Evolutionary conservation across 2,113 vertebrate species (phyloP).

Genomic region (Lynx canadensis): DNA sequence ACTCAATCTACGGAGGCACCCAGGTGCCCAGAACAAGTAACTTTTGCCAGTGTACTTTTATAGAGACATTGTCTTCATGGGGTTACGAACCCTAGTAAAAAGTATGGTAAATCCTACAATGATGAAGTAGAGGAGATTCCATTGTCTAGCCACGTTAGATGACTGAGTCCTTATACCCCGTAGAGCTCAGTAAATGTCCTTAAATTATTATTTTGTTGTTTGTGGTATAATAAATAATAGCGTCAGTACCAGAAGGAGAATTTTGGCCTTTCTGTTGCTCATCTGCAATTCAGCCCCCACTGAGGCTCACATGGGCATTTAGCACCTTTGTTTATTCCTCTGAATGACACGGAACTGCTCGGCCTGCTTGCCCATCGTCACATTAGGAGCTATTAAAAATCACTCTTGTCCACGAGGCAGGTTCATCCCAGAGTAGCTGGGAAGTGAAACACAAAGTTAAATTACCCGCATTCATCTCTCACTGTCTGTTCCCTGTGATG

Average conservation of each 20-base stretch:
- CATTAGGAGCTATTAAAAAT: neutral
- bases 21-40: too few relatives aligned
- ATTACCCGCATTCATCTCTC: neutral
- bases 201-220: neutral
- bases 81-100: neutral
- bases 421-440: neutral
- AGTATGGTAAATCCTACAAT: neutral
- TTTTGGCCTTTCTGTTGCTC: neutral
- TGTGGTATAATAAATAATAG: neutral
- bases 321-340: neutral
- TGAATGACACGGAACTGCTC: neutral
- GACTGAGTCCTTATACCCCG: accelerated
- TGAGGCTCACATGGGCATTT: accelerated
- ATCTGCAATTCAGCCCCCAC: neutral
- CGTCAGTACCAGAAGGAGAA: accelerated
- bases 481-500: neutral
- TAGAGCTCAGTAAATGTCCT: neutral
- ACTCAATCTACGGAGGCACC: too few relatives aligned
- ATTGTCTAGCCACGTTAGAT: neutral
- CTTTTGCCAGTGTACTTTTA: neutral
- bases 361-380: too few relatives aligned
- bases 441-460: neutral
- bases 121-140: neutral
- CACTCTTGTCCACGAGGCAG: neutral
- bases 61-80: neutral